These are phyloP conservation scores for Pelmatolapia mariae DNA, from an alignment of 2,113 vertebrate species.

Conservation along the genomic window DNA sequence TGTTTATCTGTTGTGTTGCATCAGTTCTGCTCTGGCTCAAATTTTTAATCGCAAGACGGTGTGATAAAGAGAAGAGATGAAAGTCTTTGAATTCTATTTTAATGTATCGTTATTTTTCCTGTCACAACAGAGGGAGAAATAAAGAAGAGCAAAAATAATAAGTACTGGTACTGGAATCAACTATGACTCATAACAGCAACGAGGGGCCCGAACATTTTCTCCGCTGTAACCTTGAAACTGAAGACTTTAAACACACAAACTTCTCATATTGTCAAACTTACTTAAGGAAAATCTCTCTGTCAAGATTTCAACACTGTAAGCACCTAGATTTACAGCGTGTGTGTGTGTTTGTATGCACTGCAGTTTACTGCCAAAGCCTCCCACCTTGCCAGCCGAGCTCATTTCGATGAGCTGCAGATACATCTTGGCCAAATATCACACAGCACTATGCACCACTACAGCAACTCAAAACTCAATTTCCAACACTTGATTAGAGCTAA, in stretches of 20 bases:
- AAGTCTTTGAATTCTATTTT: not conserved
- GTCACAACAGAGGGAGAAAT: not conserved
- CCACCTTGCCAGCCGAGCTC: not conserved
- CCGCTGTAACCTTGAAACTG: not conserved
- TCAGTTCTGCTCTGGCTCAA: not conserved
- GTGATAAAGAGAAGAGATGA: not conserved
- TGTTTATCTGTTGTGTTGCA: not conserved
- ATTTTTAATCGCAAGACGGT: rapidly evolving
- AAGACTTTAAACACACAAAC: not conserved
- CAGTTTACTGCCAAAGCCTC: conserved; percentile 4
- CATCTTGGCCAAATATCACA: conserved; percentile 28
- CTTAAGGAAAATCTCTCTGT: not conserved
- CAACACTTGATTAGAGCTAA: not conserved
- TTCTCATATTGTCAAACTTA: not conserved
- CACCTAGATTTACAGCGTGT: not conserved
- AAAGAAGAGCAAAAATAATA: not conserved
- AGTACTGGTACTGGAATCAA: not conserved
- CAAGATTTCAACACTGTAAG: not conserved
- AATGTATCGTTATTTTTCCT: rapidly evolving
- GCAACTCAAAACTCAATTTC: not conserved
- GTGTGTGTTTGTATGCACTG: not conserved
- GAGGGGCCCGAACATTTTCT: rapidly evolving
- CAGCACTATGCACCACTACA: not conserved
- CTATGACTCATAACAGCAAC: rapidly evolving
- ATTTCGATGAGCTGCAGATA: not conserved